Percentiles rank a stretch among this genome's conserved stretches.
These are phyloP conservation scores for Myiothlypis coronata DNA, from an alignment of 2,797 vertebrate species.

Conservation along the genomic window DNA sequence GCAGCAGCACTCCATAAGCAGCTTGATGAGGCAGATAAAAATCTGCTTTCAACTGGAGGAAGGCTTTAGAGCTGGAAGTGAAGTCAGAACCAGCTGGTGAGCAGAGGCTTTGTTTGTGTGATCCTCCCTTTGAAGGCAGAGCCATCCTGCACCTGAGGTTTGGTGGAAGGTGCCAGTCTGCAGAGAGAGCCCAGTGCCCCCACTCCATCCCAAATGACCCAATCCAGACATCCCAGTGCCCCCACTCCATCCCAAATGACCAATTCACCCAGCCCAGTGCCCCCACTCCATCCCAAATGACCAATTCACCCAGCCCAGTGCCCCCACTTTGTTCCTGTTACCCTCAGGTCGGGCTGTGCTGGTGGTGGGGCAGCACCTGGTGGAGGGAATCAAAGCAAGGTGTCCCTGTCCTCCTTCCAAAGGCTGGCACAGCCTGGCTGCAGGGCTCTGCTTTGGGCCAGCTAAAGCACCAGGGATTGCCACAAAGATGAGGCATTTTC, in stretches of 20 bases:
- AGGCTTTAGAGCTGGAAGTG: neutral
- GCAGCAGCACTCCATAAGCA: neutral
- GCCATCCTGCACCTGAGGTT: neutral
- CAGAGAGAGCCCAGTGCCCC: neutral
- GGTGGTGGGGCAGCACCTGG: neutral
- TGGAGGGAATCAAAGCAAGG: neutral
- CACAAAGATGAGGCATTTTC: neutral
- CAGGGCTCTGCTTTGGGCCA: neutral
- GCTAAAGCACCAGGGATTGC: neutral
- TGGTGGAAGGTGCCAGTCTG: neutral
- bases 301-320: neutral
- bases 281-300: neutral
- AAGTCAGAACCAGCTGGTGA: neutral
- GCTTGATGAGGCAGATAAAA: constrained; percentile 35
- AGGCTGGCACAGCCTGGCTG: neutral
- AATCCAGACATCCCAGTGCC: neutral
- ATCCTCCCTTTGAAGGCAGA: constrained; percentile 23
- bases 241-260: neutral
- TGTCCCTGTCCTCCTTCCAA: neutral
- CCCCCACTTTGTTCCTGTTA: neutral
- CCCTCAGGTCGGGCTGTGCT: neutral
- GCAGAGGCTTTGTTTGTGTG: neutral
- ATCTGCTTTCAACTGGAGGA: constrained; percentile 44
- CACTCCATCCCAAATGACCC: neutral
- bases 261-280: neutral